phyloP scores from a whole-genome alignment of 2,113 vertebrate species.

The Leuciscus idus region DNA sequence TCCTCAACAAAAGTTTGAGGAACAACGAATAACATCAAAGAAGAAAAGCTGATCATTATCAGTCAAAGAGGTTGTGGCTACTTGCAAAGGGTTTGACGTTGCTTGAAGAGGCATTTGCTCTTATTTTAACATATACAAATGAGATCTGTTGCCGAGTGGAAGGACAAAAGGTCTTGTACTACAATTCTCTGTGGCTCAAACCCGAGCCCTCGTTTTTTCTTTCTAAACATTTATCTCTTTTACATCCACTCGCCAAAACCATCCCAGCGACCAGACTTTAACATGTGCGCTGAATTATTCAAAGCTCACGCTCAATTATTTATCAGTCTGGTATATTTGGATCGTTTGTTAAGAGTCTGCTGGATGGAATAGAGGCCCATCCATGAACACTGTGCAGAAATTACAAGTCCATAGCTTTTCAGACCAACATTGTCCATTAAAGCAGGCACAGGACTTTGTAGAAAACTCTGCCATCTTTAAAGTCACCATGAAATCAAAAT shows the following conservation, averaged over 20 bases:
- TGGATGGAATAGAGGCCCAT: conserved; percentile 19
- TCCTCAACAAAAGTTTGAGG: not conserved
- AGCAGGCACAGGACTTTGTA: not conserved
- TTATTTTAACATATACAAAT: conserved; percentile 33
- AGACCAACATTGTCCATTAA: not conserved
- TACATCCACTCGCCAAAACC: conserved; percentile 59
- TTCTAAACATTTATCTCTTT: conserved; percentile 60
- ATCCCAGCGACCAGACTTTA: conserved; percentile 62
- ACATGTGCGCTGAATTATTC: conserved; percentile 64
- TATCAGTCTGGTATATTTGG: conserved; percentile 65
- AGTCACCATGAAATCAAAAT: too few species aligned
- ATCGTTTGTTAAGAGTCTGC: conserved; percentile 57
- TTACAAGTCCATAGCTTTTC: not conserved
- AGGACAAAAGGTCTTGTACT: not conserved
- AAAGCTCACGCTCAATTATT: conserved; percentile 62
- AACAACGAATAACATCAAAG: not conserved
- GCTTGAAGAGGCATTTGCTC: not conserved
- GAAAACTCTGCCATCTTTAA: not conserved
- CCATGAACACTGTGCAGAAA: not conserved
- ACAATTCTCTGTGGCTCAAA: conserved; percentile 46
- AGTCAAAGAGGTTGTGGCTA: not conserved
- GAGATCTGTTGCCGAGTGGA: not conserved
- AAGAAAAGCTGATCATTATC: not conserved
- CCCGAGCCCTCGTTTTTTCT: conserved; percentile 36
- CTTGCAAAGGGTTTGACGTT: not conserved